A percentile compares a stretch with the other conserved stretches of the same genome.
Conservation (phyloP, 2,113 vertebrate species). For the Albula goreensis region DNA sequence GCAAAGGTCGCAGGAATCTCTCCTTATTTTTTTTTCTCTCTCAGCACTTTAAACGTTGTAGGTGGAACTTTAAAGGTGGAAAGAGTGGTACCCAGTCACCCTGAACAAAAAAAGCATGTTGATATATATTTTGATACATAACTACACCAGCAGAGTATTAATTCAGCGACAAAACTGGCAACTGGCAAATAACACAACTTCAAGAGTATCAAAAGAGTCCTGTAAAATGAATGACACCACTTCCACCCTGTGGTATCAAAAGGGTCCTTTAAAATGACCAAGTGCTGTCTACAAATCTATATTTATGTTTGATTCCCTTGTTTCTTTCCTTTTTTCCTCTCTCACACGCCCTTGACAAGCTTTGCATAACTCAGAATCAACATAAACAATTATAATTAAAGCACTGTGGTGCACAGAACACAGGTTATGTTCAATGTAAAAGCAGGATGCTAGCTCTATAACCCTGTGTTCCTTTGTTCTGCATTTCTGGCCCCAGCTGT, state of each 20-base stretch:
- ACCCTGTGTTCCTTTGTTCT: neutral
- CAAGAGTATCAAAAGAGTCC: neutral
- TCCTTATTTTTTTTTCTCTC: neutral
- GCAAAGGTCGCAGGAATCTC: neutral
- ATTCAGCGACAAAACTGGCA: too few relatives aligned
- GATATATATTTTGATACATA: too few relatives aligned
- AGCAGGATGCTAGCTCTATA: neutral
- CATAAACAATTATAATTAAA: conserved; percentile 32
- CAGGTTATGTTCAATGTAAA: conserved; percentile 17
- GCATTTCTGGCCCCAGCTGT: neutral
- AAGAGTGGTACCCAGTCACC: too few relatives aligned
- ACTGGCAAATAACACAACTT: too few relatives aligned
- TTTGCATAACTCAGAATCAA: conserved; percentile 13
- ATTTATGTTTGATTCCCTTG: neutral
- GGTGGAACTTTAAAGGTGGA: neutral
- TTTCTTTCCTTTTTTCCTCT: neutral
- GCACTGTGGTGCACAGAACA: neutral
- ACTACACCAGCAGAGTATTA: too few relatives aligned
- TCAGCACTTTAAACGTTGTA: neutral
- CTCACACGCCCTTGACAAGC: neutral
- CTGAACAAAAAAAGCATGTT: too few relatives aligned
- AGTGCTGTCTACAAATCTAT: neutral
- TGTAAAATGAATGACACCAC: neutral
- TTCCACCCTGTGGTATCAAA: neutral
- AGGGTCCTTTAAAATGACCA: neutral